phyloP scores from a whole-genome alignment of 2,888 invertebrate genomes.

The Acrobasis consociella region DNA sequence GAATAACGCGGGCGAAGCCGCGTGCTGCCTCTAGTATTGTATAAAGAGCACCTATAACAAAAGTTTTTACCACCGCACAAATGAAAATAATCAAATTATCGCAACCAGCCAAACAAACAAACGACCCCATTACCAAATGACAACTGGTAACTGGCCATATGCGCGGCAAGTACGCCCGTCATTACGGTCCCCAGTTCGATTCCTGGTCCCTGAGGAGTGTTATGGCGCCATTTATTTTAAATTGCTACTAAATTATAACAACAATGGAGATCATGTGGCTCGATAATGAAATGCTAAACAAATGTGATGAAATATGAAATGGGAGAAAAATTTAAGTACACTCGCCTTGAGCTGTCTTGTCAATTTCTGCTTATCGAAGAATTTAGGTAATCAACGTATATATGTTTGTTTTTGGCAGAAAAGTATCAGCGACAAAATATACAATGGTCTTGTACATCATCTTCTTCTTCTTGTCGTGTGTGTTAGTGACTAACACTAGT shows the following conservation, averaged over 20 bases:
- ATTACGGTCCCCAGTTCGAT: constrained; percentile 48
- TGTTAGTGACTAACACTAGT: too few species aligned
- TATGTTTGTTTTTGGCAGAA: too few species aligned
- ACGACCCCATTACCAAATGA: constrained; percentile 36
- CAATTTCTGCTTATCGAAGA: too few species aligned
- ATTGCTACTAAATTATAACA: constrained; percentile 59
- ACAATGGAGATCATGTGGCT: constrained; percentile 42
- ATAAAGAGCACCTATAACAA: too few species aligned
- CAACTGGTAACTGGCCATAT: constrained; percentile 61
- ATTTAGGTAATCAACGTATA: too few species aligned
- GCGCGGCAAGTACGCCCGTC: constrained; percentile 61
- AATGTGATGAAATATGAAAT: constrained; percentile 5
- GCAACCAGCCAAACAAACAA: constrained; percentile 37
- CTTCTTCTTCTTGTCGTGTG: too few species aligned
- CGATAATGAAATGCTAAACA: constrained; percentile 29
- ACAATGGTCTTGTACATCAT: too few species aligned
- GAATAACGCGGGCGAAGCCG: too few species aligned
- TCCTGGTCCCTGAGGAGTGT: constrained; percentile 58
- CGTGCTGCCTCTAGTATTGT: too few species aligned
- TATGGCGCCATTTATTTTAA: constrained; percentile 71
- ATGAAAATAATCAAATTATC: constrained; percentile 35
- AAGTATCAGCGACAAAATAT: too few species aligned
- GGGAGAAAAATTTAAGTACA: neutral
- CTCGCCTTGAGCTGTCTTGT: neutral
- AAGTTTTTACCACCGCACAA: neutral